phyloP scores from a whole-genome alignment of 2,797 vertebrate species.

The Sebastes hubbsi region DNA sequence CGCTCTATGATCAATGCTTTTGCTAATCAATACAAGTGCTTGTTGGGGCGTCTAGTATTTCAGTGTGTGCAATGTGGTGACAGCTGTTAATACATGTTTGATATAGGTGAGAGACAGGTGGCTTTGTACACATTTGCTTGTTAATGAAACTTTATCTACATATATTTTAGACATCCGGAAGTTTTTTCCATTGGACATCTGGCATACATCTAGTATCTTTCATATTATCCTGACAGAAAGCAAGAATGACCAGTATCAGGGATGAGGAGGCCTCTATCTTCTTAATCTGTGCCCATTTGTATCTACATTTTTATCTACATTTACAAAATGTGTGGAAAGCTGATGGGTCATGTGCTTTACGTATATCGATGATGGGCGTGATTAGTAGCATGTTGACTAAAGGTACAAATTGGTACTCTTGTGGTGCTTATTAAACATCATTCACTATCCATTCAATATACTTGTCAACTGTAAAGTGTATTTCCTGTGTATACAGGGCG shows the following conservation, averaged over 20 bases:
- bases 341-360: neutral
- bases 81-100: constrained; percentile 8
- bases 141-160: neutral
- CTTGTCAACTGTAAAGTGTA: neutral
- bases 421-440: neutral
- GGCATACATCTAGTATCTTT: neutral
- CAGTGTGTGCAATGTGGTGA: neutral
- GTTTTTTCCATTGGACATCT: neutral
- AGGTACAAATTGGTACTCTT: neutral
- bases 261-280: neutral
- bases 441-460: neutral
- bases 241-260: neutral
- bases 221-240: neutral
- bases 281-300: neutral
- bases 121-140: neutral
- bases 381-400: neutral
- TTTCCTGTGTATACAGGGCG: constrained; percentile 1
- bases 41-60: constrained; percentile 25
- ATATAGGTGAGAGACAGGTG: neutral
- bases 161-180: neutral
- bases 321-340: neutral
- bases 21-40: constrained; percentile 23
- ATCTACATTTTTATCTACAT: too few species aligned
- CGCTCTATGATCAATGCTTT: constrained; percentile 7
- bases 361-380: neutral